A percentile compares a stretch with the other conserved stretches of the same genome.
These are phyloP conservation scores for Pachyuromys duprasi DNA, from an alignment of 2,797 vertebrate genomes.

Conservation along the genomic window DNA sequence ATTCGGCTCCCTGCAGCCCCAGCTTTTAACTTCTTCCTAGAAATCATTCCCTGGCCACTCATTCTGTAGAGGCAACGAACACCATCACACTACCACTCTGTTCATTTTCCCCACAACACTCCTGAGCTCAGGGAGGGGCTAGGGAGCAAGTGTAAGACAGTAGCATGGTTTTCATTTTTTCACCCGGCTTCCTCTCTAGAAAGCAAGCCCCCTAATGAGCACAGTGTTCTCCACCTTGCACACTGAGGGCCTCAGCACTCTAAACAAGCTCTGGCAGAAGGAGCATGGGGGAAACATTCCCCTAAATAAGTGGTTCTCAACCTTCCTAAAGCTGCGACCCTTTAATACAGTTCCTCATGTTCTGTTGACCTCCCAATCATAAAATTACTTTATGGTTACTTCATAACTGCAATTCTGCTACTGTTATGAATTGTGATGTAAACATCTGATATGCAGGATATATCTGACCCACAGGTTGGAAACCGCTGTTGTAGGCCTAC, in stretches of 20 bases:
- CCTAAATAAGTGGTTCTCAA: background rate
- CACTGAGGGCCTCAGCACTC: background rate
- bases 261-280: background rate
- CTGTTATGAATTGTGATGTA: no score
- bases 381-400: background rate
- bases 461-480: no score
- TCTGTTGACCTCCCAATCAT: no score
- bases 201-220: background rate
- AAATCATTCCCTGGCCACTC: background rate
- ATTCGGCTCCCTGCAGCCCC: background rate
- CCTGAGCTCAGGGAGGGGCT: background rate
- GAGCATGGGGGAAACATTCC: background rate
- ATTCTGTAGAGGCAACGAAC: background rate
- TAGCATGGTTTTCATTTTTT: background rate
- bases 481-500: background rate
- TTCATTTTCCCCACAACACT: background rate
- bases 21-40: background rate
- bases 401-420: no score
- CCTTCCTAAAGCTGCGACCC: background rate
- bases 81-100: background rate
- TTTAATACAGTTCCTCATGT: background rate
- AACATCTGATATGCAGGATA: no score
- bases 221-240: fast-evolving
- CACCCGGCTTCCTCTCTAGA: background rate
- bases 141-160: fast-evolving